Percentiles rank a stretch among this genome's conserved stretches.
phyloP scores from a whole-genome alignment of 2,113 vertebrate species.

The Pitta sordida region DNA sequence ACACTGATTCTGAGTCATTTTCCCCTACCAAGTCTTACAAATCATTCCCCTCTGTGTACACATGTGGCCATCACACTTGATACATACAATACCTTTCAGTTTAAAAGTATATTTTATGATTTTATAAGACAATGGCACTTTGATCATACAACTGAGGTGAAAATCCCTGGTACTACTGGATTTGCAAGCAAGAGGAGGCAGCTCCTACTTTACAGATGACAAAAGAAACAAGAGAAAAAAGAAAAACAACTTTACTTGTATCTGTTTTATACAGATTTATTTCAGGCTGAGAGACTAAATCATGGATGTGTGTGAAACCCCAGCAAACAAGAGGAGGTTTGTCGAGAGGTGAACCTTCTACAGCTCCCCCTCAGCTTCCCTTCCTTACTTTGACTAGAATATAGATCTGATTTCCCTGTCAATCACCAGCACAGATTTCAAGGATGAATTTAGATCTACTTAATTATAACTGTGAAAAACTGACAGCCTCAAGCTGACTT shows the following conservation, averaged over 20 bases:
- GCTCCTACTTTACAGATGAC: not conserved
- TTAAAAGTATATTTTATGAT: not conserved
- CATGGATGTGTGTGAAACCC: not conserved
- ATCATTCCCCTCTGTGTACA: not conserved
- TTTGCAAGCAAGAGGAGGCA: not conserved
- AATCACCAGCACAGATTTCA: not conserved
- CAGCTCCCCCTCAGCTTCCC: not conserved
- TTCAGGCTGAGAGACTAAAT: not conserved
- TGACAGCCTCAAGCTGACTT: not conserved
- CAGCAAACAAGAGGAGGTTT: not conserved
- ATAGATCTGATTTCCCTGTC: not conserved
- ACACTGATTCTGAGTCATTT: not conserved
- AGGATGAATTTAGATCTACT: conserved; percentile 7
- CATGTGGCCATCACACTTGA: not conserved
- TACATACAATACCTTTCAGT: not conserved
- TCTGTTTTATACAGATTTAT: not conserved
- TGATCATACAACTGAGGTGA: not conserved
- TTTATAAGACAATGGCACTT: not conserved
- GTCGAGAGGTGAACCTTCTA: not conserved
- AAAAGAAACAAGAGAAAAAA: not conserved
- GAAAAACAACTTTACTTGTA: not conserved
- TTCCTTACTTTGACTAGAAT: not conserved
- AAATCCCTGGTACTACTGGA: not conserved
- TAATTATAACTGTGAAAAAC: conserved; percentile 1
- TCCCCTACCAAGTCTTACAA: not conserved